Evolutionary conservation across 2,113 vertebrate genomes (phyloP), one percentile per base, ranked within the genome.

Genomic region (Chaetorhynchus papuensis): DNA sequence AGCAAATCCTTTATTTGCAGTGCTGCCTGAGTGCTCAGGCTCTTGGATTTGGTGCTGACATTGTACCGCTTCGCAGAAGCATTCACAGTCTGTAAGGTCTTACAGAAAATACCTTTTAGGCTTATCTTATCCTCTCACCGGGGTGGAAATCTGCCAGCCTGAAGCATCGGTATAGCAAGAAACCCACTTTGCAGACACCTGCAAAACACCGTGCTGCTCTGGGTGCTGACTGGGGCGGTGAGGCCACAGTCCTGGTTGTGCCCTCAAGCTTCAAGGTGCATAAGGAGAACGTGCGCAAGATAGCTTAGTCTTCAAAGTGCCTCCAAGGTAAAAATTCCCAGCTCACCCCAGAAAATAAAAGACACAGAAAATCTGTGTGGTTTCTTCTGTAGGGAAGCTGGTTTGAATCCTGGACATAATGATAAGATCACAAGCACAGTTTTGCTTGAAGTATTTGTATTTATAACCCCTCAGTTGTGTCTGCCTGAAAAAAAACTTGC

Each of bases 191-290:
- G 30, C 71, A 92, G 68, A 49, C 76, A 87, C 77, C 47, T 85
- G 61, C 54, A 76, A 53, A 47, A 49, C 1, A 5, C 65, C 2
- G 7, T n/a, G 68, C 42, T 31, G 56, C 41, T 83, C 57, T 13
- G 30, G 41, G 49, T 3, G 0, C 44, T 42, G 44, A 30, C 27
- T 26, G 23, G 31, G 56, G 39, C 68, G 44, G 82, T 0, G 0
- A 91, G 49, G 49, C 44, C 65, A 61, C 6, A 1, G 45, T 9
- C 26, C 50, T 10, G 21, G 41, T 68, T 2, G 0, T 64, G 63
- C 15, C 33, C 57, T 49, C 14, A 31, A 30, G 37, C 11, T 54
- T 35, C 77, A 84, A 92, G 76, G 56, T 81, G 56, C 66, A 57
- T 37, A 82, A 71, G 59, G 8, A 93, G 61, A 71, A 72, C 42